Conservation (phyloP, 2,797 vertebrate genomes). For the Phrynocephalus vlangalii region DNA sequence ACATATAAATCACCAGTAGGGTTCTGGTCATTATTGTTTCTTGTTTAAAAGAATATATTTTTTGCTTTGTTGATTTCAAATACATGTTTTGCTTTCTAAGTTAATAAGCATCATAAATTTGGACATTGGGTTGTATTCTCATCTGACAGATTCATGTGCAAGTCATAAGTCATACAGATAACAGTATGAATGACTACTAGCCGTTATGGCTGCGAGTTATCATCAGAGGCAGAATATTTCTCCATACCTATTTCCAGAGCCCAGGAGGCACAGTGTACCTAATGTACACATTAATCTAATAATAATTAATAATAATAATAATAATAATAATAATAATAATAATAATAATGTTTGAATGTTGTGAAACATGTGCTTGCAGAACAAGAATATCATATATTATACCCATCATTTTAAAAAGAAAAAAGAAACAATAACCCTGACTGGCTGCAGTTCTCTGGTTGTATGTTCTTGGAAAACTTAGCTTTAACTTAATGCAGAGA, state of each 20-base stretch:
- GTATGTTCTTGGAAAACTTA: background rate
- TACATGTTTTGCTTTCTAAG: background rate
- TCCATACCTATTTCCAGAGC: background rate
- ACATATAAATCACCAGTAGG: too few relatives aligned
- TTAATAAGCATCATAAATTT: background rate
- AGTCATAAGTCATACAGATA: background rate
- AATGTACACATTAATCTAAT: background rate
- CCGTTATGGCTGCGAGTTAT: background rate
- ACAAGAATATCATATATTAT: background rate
- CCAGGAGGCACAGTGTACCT: background rate
- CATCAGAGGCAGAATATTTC: background rate
- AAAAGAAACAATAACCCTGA: background rate
- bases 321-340: background rate
- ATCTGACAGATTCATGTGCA: background rate
- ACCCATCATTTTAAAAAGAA: too few relatives aligned
- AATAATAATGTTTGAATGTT: background rate
- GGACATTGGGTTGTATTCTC: background rate
- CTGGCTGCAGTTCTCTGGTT: background rate
- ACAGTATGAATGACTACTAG: background rate
- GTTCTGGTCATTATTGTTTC: background rate
- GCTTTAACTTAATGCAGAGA: background rate
- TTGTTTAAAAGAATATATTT: background rate
- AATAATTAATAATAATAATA: background rate
- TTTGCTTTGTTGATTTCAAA: background rate
- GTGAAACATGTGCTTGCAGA: background rate